phyloP scores from a whole-genome alignment of 2,797 vertebrate species.

The Gallinago nigripennis region DNA sequence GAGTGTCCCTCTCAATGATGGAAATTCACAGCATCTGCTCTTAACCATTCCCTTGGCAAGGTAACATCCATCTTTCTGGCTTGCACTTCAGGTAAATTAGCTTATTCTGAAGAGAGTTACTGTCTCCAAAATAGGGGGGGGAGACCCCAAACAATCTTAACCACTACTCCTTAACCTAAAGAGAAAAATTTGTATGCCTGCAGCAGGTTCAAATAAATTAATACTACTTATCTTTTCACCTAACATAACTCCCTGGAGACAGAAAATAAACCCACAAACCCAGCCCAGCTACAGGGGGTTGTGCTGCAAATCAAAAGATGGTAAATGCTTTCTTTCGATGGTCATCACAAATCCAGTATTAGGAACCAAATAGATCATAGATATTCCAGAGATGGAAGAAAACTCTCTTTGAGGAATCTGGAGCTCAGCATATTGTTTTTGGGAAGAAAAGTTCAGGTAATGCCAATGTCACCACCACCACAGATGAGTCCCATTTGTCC shows the following conservation, averaged over 20 bases:
- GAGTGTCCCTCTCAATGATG: no score
- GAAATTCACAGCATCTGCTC: no score
- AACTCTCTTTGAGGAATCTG: background rate
- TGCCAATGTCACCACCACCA: background rate
- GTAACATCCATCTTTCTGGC: no score
- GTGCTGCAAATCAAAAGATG: constrained; percentile 20
- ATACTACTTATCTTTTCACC: constrained; percentile 49
- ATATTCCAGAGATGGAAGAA: background rate
- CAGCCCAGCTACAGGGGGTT: background rate
- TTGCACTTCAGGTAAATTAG: no score
- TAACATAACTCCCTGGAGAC: constrained; percentile 31
- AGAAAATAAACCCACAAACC: background rate
- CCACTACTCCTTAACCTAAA: no score
- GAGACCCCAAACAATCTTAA: no score
- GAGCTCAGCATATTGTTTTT: background rate
- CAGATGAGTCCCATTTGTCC: background rate
- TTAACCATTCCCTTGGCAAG: no score
- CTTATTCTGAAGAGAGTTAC: no score
- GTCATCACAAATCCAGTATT: constrained; percentile 62
- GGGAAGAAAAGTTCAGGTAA: background rate
- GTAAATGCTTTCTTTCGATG: constrained; percentile 7
- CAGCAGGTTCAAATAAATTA: background rate
- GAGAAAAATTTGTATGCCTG: no score
- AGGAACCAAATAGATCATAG: constrained; percentile 9
- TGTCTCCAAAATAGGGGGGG: no score